Conservation (phyloP, 2,113 vertebrate species). For the Saimiri boliviensis region DNA sequence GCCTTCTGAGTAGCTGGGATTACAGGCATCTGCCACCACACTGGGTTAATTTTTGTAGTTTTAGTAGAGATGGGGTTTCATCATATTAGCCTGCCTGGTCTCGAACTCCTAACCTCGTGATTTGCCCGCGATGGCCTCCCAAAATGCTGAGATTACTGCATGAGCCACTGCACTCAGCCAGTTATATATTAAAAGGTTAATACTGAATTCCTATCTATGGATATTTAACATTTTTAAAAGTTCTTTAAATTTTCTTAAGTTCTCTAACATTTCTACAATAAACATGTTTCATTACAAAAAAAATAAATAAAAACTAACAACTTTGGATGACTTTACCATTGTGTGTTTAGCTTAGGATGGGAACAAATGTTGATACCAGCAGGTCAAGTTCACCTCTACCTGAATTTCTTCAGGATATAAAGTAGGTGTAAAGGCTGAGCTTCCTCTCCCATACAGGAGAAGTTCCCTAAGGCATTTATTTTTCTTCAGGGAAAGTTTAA, state of each 20-base stretch:
- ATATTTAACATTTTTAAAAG: not conserved
- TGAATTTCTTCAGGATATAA: not conserved
- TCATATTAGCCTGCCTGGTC: too few species aligned
- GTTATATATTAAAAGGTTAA: not conserved
- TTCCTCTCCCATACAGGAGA: not conserved
- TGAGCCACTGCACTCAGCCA: too few species aligned
- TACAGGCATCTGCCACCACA: fast-evolving
- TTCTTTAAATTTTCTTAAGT: not conserved
- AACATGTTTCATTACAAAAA: not conserved
- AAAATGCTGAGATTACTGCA: too few species aligned
- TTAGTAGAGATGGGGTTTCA: too few species aligned
- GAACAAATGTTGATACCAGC: not conserved
- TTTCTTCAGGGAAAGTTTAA: not conserved
- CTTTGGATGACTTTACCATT: not conserved
- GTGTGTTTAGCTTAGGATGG: not conserved
- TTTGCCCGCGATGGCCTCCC: fast-evolving
- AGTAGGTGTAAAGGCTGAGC: not conserved
- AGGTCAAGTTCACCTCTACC: not conserved
- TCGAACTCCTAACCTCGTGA: too few species aligned
- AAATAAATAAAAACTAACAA: not conserved
- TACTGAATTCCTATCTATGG: not conserved
- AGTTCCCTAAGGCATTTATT: not conserved
- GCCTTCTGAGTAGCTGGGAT: too few species aligned
- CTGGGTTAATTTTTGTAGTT: too few species aligned
- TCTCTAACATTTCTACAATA: not conserved